phyloP scores from a whole-genome alignment of 2,888 invertebrate species.

The Macrophya annulata region DNA sequence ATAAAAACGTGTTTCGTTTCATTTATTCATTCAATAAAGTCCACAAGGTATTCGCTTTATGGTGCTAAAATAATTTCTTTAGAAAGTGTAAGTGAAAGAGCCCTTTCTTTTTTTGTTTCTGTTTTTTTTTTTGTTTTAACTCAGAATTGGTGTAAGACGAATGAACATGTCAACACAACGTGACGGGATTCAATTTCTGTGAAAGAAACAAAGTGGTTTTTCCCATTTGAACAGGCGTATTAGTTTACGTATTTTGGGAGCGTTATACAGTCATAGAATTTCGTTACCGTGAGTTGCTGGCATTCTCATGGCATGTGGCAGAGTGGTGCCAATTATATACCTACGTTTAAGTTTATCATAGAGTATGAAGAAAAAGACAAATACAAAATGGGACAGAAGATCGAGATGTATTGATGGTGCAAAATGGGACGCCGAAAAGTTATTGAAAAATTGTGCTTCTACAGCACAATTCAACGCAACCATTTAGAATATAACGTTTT shows the following conservation, averaged over 20 bases:
- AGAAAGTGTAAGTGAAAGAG: background rate
- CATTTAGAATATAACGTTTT: too few relatives aligned
- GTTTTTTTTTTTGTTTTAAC: too few relatives aligned
- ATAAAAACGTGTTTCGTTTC: background rate
- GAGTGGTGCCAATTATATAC: background rate
- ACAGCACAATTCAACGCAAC: too few relatives aligned
- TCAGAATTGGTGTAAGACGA: background rate
- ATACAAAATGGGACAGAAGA: too few relatives aligned
- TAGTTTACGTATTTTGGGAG: background rate
- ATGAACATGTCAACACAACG: constrained; percentile 1
- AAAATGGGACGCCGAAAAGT: too few relatives aligned
- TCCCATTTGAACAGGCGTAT: constrained; percentile 1
- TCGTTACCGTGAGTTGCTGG: background rate
- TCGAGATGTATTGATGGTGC: too few relatives aligned
- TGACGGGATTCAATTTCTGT: background rate
- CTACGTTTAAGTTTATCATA: background rate
- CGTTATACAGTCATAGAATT: background rate
- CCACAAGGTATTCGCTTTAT: background rate
- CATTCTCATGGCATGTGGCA: constrained; percentile 11
- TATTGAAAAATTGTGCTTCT: too few relatives aligned
- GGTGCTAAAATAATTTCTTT: background rate
- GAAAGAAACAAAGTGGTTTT: background rate
- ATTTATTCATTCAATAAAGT: background rate
- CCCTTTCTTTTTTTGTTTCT: background rate
- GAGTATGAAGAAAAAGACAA: too few relatives aligned